These are phyloP conservation scores for Lottia scabra DNA, from an alignment of 2,888 invertebrate species.

Conservation along the genomic window DNA sequence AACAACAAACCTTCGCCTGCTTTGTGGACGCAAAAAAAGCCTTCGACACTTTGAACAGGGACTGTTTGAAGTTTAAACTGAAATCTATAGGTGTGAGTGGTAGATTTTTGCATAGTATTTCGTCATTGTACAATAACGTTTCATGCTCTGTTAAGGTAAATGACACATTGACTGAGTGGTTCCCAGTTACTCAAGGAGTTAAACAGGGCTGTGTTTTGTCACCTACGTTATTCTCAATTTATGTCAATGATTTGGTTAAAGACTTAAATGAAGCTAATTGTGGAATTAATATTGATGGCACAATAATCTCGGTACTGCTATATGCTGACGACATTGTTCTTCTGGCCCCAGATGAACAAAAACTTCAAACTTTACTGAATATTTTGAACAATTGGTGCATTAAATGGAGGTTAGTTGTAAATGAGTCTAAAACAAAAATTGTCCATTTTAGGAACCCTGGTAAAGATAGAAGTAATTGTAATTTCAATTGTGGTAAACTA, in stretches of 20 bases:
- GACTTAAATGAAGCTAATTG: conserved; percentile 2
- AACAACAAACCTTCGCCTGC: conserved; percentile 19
- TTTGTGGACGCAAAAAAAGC: conserved; percentile 23
- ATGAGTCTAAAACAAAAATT: conserved; percentile 4
- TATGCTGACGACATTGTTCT: conserved; percentile 1
- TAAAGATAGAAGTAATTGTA: not conserved
- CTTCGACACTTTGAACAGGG: conserved; percentile 23
- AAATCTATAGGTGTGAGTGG: conserved; percentile 13
- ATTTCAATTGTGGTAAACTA: not conserved
- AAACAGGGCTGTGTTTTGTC: conserved; percentile 23
- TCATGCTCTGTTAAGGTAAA: conserved; percentile 1
- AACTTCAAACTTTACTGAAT: not conserved
- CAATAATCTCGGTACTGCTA: not conserved
- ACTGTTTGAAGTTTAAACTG: conserved; percentile 14
- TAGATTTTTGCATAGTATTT: conserved; percentile 16
- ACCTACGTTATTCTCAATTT: conserved; percentile 20
- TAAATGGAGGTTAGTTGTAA: not conserved
- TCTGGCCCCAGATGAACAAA: conserved; percentile 3
- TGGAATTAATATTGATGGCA: not conserved
- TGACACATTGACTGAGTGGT: conserved; percentile 6
- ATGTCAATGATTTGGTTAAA: conserved; percentile 18
- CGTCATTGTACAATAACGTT: conserved; percentile 8
- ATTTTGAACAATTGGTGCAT: not conserved
- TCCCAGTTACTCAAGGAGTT: conserved; percentile 12
- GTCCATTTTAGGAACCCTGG: not conserved